Base-by-base conservation (phyloP, 2,797 vertebrate species). In the Sebastes hubbsi region DNA sequence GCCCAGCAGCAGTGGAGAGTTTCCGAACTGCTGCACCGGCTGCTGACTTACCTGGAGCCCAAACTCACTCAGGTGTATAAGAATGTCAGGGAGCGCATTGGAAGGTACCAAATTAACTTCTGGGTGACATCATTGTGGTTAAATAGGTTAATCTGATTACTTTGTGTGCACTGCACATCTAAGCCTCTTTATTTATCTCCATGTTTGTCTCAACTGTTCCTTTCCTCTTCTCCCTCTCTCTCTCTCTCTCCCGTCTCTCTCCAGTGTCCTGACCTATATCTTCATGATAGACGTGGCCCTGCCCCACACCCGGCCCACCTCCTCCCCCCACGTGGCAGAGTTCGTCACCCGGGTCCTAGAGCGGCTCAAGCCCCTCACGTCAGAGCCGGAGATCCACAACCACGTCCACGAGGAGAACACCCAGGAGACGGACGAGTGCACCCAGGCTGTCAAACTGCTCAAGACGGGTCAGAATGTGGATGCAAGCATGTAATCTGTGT, bases 61-160 rank as follows among this genome's bases (percentile, higher is more conserved):
- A 99, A 98, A 92, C 98, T 99, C 88, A 99, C 97, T 3, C 98
- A 99, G 81, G 98, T 99, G 91, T 99, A 99, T 92, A 99, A 99
- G 93, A 99, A 99, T 1, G 98, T 99, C 79, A 95, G 98, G 79
- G 98, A 99, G 93, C 96, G 98, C 65, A 99, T 99, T 63, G 98
- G 98, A 93, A 99, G 98, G 98, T 99, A 91, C 55, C 13, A 58
- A 73, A 95, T 68, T 27, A 83, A 60, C 63, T 5, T 74, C 75
- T 77, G 66, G 32, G 67, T 85, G 78, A 62, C 52, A 56, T 80
- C 83, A 91, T 83, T 4, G 5, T 2, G 18, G 61, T 69, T 72
- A 77, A 86, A 81, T 65, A 27, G 67, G 85, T 85, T 75, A 55
- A 86, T 82, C 62, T 79, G 29, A 86, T 91, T 84, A 72, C 24